Evolutionary conservation across 2,113 vertebrate species (phyloP), one percentile per base, ranked within the genome.

Genomic region (Chrysemys picta): DNA sequence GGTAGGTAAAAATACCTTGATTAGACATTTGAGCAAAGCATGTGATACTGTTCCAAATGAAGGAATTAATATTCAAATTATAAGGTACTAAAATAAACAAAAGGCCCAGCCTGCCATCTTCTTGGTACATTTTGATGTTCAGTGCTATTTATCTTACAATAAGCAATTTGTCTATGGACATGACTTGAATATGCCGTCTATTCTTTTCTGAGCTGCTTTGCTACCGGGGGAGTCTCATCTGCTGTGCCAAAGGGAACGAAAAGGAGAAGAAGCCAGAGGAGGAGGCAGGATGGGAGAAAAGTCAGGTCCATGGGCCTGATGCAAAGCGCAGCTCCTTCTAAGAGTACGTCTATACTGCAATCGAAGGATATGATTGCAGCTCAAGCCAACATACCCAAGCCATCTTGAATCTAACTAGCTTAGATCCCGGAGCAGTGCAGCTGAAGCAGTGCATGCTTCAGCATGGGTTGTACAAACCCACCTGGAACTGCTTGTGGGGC

Each of bases 1-100:
- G 53, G 29, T 13, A 56, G 35, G 35, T 78, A 80, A 96, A 96
- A 92, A 88, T 84, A 49, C 22, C 6, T 6, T 84, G 80, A 42
- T 89, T 89, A 25, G 42, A 50, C 89, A 89, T 94, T 42, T 78
- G 52, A n/a, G 91, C 10, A 6, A 47, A 90, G n/a, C 31, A n/a
- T 8, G n/a, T 80, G 84, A 54, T 79, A 52, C 2, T 84, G 4
- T 45, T 95, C 54, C 80, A 93, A 92, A 89, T 82, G 19, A 89
- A 12, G 16, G 35, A 45, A 89, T 92, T 93, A 47, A 85, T 88
- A 88, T 94, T 89, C 75, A 96, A 50, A 93, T 94, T 91, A 82
- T 78, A 84, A 92, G 19, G 22, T 82, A 90, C 14, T 53, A 89
- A 91, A 81, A 76, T 57, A 96, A 96, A 81, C 75, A 92, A 91